Evolutionary conservation across 2,797 vertebrate species (phyloP).

Genomic region (Perodicticus potto): DNA sequence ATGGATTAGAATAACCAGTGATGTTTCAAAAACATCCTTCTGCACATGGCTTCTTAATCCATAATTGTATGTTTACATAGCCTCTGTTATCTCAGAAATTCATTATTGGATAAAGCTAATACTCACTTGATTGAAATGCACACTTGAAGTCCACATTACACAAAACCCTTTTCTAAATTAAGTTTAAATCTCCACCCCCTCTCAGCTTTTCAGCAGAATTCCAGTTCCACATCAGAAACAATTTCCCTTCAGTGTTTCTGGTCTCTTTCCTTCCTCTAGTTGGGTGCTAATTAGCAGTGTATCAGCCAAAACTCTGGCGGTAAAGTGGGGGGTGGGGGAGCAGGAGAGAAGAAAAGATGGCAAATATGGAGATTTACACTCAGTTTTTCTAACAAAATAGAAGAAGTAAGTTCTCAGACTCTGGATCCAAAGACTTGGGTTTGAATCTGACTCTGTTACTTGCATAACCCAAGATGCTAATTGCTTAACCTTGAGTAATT

Average conservation of each 20-base stretch:
- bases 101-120: not conserved
- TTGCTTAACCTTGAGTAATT: not conserved
- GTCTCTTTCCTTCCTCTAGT: not conserved
- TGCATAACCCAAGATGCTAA: not conserved
- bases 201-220: slow-evolving; percentile 36
- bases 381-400: not conserved
- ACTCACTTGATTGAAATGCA: not conserved
- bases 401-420: not conserved
- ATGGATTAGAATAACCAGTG: not conserved
- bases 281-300: not conserved
- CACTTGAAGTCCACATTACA: not conserved
- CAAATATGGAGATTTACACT: not conserved
- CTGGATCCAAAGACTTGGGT: not conserved
- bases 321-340: not conserved
- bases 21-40: not conserved
- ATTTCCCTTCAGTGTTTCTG: slow-evolving; percentile 4
- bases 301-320: not conserved
- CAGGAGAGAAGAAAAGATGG: not conserved
- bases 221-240: not conserved
- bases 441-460: not conserved
- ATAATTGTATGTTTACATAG: not conserved
- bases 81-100: not conserved
- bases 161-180: not conserved
- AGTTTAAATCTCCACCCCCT: not conserved
- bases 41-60: not conserved